Conservation (phyloP, 1,140 invertebrate genomes). For the Ditylenchus dipsaci region DNA sequence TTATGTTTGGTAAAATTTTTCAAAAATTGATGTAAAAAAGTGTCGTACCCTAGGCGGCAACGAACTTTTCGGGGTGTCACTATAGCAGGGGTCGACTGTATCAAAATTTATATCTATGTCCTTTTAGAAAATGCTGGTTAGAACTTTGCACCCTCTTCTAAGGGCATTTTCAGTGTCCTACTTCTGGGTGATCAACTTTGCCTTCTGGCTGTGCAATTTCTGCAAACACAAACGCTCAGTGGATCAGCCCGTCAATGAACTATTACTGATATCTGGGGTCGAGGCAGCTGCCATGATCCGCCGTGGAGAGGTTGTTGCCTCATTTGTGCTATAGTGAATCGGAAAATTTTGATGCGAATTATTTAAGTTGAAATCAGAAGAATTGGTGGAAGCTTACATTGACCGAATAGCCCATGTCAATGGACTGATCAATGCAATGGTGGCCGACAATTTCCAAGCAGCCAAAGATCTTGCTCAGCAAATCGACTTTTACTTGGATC, state of each 20-base stretch:
- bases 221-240: constrained; percentile 15
- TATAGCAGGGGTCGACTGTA: too few relatives aligned
- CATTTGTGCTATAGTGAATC: neutral
- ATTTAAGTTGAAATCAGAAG: constrained; percentile 20
- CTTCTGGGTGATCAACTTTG: constrained; percentile 17
- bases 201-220: constrained; percentile 26
- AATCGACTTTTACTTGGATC: constrained; percentile 35
- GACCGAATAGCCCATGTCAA: constrained; percentile 34
- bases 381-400: constrained; percentile 45
- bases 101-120: too few relatives aligned
- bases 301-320: constrained; percentile 32
- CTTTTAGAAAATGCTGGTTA: too few relatives aligned
- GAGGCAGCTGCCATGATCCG: constrained; percentile 40
- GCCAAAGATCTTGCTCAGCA: constrained; percentile 22
- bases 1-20: too few relatives aligned
- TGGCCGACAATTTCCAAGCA: constrained; percentile 29
- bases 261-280: constrained; percentile 30
- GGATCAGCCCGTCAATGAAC: constrained; percentile 27
- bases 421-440: constrained; percentile 31
- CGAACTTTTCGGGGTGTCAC: too few relatives aligned
- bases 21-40: too few relatives aligned
- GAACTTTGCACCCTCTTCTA: neutral
- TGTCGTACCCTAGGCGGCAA: too few relatives aligned
- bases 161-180: neutral
- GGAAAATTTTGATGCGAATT: neutral